phyloP scores from a whole-genome alignment of 2,888 invertebrate genomes.

The Pyrochroa serraticornis region DNA sequence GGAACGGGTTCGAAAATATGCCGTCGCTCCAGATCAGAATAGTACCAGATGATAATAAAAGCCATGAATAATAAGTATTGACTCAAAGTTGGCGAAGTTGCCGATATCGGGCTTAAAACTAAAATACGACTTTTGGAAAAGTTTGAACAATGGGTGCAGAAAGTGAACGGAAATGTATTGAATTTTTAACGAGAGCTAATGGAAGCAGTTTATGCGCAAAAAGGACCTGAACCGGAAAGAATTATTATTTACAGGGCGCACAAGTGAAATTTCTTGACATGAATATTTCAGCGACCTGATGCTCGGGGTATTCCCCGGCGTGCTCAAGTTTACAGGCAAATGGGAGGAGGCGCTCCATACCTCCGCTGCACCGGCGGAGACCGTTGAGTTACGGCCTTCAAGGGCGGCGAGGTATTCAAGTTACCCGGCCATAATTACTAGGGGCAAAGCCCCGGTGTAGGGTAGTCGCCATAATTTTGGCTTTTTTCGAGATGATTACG shows the following conservation, averaged over 20 bases:
- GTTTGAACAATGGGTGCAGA: slow-evolving; percentile 31
- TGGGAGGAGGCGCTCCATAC: slow-evolving; percentile 10
- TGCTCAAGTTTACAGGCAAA: slow-evolving; percentile 37
- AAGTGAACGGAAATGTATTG: slow-evolving; percentile 35
- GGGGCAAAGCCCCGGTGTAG: no score
- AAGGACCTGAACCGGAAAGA: slow-evolving; percentile 31
- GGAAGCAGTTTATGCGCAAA: slow-evolving; percentile 31
- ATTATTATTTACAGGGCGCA: slow-evolving; percentile 43
- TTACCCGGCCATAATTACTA: no score
- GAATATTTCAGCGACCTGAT: slow-evolving; percentile 45
- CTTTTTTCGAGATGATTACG: no score
- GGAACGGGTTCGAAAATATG: no score
- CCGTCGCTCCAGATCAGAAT: background rate
- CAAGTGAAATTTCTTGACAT: slow-evolving; percentile 45
- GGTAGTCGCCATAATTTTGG: no score
- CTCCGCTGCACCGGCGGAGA: no score
- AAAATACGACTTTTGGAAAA: slow-evolving; percentile 28
- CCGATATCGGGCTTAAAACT: slow-evolving; percentile 18
- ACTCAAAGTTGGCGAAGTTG: slow-evolving; percentile 8
- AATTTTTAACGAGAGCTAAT: slow-evolving; percentile 38
- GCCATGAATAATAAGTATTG: slow-evolving; percentile 23
- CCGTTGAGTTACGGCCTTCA: no score
- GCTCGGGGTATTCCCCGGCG: slow-evolving; percentile 39
- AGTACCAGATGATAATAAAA: slow-evolving; percentile 13
- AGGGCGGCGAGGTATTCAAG: no score